Percentiles rank a stretch among this genome's conserved stretches.
phyloP scores from a whole-genome alignment of 2,888 invertebrate genomes.

The Ganaspis brasiliensis region DNA sequence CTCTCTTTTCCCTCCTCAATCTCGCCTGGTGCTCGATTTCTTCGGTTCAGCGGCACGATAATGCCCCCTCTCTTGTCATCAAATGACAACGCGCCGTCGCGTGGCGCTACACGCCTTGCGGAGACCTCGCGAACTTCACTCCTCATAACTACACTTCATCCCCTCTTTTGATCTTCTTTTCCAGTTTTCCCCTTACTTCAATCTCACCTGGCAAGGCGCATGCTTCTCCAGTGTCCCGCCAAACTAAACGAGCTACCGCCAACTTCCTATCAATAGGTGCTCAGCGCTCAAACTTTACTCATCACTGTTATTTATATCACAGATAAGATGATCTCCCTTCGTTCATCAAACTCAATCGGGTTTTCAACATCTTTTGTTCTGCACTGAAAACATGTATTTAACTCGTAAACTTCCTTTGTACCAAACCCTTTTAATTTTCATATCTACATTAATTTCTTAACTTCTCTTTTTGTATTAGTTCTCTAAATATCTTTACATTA shows the following conservation, averaged over 20 bases:
- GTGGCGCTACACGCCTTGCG: slow-evolving; percentile 77
- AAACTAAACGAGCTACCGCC: slow-evolving; percentile 46
- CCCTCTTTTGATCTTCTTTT: slow-evolving; percentile 50
- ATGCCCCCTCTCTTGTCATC: slow-evolving; percentile 43
- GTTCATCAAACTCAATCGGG: too few species aligned
- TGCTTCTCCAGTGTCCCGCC: slow-evolving; percentile 47
- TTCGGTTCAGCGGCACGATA: slow-evolving; percentile 47
- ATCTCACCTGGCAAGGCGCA: slow-evolving; percentile 41
- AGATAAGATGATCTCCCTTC: too few species aligned
- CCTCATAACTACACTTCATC: slow-evolving; percentile 58
- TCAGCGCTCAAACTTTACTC: not conserved
- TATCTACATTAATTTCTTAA: too few species aligned
- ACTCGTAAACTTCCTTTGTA: too few species aligned
- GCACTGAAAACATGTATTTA: too few species aligned
- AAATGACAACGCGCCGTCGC: slow-evolving; percentile 65
- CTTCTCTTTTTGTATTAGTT: too few species aligned
- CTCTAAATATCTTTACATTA: too few species aligned
- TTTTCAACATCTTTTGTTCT: too few species aligned
- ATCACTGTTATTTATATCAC: not conserved
- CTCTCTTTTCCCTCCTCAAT: slow-evolving; percentile 53
- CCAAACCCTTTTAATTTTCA: too few species aligned
- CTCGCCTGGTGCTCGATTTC: slow-evolving; percentile 55
- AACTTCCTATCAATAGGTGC: slow-evolving; percentile 7
- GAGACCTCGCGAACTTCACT: slow-evolving; percentile 79
- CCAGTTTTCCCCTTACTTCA: slow-evolving; percentile 45